These are phyloP conservation scores for Nibea coibor DNA, from an alignment of 2,113 vertebrate genomes.

Conservation along the genomic window DNA sequence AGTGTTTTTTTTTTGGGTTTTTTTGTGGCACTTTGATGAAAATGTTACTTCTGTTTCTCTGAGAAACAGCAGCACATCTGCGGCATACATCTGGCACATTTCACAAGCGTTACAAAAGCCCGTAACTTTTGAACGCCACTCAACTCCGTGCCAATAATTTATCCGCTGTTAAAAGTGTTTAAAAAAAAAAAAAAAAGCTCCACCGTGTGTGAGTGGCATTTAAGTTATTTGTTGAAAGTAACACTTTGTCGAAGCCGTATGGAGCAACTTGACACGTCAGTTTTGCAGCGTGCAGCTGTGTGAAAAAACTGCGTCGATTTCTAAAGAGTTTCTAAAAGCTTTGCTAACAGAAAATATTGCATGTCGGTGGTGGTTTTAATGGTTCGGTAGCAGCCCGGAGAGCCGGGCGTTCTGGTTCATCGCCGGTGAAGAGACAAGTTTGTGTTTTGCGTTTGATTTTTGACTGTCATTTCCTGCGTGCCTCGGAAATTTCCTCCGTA, in stretches of 20 bases:
- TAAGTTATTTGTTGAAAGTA: not conserved
- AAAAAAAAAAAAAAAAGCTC: not conserved
- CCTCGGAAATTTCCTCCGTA: not conserved
- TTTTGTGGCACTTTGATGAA: constrained; percentile 30
- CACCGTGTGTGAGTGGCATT: not conserved
- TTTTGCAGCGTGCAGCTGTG: constrained; percentile 13
- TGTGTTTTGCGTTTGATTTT: not conserved
- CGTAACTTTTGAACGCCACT: constrained; percentile 12
- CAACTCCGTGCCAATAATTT: not conserved
- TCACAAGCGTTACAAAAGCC: constrained; percentile 18
- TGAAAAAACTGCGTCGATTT: not conserved
- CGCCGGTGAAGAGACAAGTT: not conserved
- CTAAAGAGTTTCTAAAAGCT: not conserved
- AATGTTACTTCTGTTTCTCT: constrained; percentile 17
- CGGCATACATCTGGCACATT: constrained; percentile 25
- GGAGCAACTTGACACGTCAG: not conserved
- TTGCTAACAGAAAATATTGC: not conserved
- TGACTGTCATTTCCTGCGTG: not conserved
- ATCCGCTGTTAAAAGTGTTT: not conserved
- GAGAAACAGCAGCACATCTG: constrained; percentile 1
- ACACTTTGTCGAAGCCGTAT: not conserved
- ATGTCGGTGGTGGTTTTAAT: not conserved
- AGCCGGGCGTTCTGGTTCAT: not conserved
- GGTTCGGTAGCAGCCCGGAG: not conserved
- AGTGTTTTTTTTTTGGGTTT: constrained; percentile 2